These are phyloP conservation scores for Ctenoplectra terminalis DNA, from an alignment of 1,140 invertebrate species.

Conservation along the genomic window DNA sequence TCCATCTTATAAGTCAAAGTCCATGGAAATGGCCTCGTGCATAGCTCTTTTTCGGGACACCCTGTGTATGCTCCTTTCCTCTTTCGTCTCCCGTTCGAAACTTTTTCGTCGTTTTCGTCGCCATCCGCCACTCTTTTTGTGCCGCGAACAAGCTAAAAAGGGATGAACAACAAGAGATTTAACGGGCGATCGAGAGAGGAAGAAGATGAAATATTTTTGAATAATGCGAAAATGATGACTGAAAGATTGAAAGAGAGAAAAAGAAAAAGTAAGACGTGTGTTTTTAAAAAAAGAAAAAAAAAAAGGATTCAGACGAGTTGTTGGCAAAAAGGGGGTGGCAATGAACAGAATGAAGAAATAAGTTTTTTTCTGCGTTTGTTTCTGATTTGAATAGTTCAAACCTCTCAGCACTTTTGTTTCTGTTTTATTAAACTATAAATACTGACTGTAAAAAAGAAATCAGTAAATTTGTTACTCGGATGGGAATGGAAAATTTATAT, in stretches of 20 bases:
- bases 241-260: not conserved
- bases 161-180: not conserved
- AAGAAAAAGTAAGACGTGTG: not conserved
- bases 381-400: not conserved
- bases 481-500: not conserved
- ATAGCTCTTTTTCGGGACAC: constrained; percentile 58
- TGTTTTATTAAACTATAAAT: not conserved
- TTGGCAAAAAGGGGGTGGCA: not conserved
- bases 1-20: constrained; percentile 50
- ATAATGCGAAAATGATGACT: constrained; percentile 52
- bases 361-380: not conserved
- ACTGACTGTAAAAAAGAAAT: not conserved
- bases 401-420: no score
- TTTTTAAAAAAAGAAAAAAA: not conserved
- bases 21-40: constrained; percentile 55
- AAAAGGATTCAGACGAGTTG: not conserved
- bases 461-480: not conserved
- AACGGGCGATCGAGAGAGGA: constrained; percentile 40
- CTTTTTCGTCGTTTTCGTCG: constrained; percentile 26
- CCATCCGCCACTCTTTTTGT: constrained; percentile 18
- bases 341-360: not conserved
- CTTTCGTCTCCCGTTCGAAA: constrained; percentile 39
- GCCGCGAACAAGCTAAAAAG: constrained; percentile 23
- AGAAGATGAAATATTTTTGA: constrained; percentile 67
- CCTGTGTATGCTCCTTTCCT: constrained; percentile 61